Evolutionary conservation across 2,888 invertebrate genomes (phyloP), one percentile per base, ranked within the genome.

Genomic region (Torymus auratus): DNA sequence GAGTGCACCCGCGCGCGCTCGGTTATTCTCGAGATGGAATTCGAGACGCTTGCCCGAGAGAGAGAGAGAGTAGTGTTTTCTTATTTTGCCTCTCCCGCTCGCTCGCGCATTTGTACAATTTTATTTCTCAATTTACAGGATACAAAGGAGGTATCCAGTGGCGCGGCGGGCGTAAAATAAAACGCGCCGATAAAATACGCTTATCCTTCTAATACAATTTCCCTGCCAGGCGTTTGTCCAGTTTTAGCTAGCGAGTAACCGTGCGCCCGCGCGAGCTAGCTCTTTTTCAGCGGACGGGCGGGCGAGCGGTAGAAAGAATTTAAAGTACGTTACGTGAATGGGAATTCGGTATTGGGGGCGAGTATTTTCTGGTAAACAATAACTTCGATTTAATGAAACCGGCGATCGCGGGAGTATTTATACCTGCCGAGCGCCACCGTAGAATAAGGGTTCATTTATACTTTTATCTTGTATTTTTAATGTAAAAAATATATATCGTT

Each of bases 71-170:
- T 15, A 14, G 50, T 70, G 14, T 58, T 23, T 55, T 68, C 52
- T 23, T 14, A 20, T 68, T 58, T 41, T 4, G 13, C 28, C 13
- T 62, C 23, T n/a, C 23, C 2, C 50, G 11, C 11, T 1, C 41
- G 1, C 41, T 0, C 41, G 7, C 20, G 50, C 17, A 55, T 62
- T 70, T 62, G 56, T 77, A 68, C 62, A 69, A 55, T 62, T 76
- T 76, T 76, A 76, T 69, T 55, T 17, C 76, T 41, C 62, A 23
- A 56, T 74, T 65, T 60, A 58, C 74, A 61, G 52, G 23, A 61
- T 50, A 23, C n/a, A 56, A 28, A 41, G 41, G 41, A 41, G 41
- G 10, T 23, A 28, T 69, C 28, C 15, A 7, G 0, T 2, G 55
- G 55, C 20, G 14, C 28, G 28, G 7, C 5, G 7, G 41, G 41